Conservation (phyloP, 1,140 invertebrate genomes). For the Eufriesea mexicana region DNA sequence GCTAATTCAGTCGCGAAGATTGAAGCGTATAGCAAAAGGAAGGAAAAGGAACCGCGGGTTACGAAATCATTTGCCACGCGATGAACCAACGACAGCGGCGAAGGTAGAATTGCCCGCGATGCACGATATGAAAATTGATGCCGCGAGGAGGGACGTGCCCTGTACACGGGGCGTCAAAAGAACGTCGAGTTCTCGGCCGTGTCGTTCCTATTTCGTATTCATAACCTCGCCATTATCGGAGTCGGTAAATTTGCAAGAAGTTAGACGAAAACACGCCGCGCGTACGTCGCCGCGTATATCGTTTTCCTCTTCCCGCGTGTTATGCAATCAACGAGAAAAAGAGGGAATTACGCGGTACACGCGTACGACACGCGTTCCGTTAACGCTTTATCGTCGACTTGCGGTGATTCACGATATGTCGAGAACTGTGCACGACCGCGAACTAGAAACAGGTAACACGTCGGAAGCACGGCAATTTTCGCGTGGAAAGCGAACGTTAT, state of each 20-base stretch:
- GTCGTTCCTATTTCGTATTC: conserved; percentile 33
- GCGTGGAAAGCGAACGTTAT: too few species aligned
- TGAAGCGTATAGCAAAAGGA: background rate
- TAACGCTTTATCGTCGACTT: background rate
- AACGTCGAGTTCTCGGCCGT: conserved; percentile 14
- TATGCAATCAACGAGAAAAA: background rate
- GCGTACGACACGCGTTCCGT: conserved; percentile 23
- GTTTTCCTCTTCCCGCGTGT: background rate
- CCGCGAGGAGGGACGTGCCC: background rate
- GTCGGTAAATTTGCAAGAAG: conserved; percentile 45
- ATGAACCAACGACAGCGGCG: background rate
- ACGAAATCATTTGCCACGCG: background rate
- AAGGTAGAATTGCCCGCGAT: background rate
- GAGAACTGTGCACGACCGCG: too few species aligned
- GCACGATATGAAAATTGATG: conserved; percentile 46
- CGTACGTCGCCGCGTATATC: background rate
- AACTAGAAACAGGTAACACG: background rate
- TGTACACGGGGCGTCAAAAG: conserved; percentile 11
- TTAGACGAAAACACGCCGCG: conserved; percentile 15
- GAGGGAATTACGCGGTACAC: conserved; percentile 15
- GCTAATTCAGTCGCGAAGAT: background rate
- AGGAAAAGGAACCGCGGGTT: background rate
- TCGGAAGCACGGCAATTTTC: background rate
- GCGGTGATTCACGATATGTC: background rate
- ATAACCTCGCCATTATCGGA: conserved; percentile 34